phyloP scores from a whole-genome alignment of 2,888 invertebrate genomes.

The Noctuana brunneofusca region DNA sequence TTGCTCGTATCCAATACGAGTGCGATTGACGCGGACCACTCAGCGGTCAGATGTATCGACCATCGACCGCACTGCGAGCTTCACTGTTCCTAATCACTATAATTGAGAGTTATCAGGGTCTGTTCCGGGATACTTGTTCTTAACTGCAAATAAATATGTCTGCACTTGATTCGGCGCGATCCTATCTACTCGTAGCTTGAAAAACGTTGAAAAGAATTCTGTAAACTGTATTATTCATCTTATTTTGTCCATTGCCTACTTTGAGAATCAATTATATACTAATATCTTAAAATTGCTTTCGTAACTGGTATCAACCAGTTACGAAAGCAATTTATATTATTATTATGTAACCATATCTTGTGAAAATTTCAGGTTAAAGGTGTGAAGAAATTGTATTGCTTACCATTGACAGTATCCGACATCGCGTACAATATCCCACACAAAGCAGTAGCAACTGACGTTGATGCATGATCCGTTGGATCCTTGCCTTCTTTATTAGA shows the following conservation, averaged over 20 bases:
- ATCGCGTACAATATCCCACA: conserved; percentile 72
- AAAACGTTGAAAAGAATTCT: no score
- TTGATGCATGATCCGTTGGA: conserved; percentile 46
- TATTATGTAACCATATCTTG: no score
- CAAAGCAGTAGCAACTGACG: conserved; percentile 56
- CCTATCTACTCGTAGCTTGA: no score
- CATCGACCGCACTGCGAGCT: conserved; percentile 45
- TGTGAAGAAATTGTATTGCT: conserved; percentile 46
- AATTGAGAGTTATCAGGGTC: conserved; percentile 59
- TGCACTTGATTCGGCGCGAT: not conserved
- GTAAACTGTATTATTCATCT: no score
- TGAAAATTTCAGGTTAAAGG: not conserved
- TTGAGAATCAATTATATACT: no score
- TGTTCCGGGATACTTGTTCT: conserved; percentile 54
- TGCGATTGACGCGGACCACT: conserved; percentile 59
- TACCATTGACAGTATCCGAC: conserved; percentile 65
- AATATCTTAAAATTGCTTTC: no score
- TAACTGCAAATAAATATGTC: conserved; percentile 53
- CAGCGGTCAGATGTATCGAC: conserved; percentile 43
- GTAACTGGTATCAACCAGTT: no score
- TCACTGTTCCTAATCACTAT: conserved; percentile 63
- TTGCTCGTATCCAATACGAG: conserved; percentile 78
- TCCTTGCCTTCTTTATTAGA: conserved; percentile 52
- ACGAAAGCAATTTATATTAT: no score
- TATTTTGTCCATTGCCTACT: no score